Percentiles rank a stretch among this genome's conserved stretches.
Evolutionary conservation across 1,140 invertebrate species (phyloP).

Genomic region (Cardiocondyla obscurior): DNA sequence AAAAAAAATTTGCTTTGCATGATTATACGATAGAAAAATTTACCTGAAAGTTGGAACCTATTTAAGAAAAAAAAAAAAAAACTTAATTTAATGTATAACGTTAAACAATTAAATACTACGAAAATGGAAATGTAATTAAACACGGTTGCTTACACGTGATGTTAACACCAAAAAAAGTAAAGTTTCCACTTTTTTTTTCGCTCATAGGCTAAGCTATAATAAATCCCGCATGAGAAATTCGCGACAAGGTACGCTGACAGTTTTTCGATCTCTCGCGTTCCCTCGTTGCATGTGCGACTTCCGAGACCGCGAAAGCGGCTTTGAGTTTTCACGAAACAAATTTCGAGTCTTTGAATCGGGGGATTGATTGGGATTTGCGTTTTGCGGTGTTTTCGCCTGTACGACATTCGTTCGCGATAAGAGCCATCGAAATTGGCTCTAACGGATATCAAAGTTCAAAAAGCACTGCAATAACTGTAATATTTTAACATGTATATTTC

Average conservation of each 20-base stretch:
- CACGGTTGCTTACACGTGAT: background rate
- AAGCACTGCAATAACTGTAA: conserved; percentile 24
- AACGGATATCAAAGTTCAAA: conserved; percentile 31
- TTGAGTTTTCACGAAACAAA: conserved; percentile 62
- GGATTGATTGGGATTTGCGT: conserved; percentile 56
- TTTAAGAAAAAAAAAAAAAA: too few relatives aligned
- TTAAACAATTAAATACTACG: background rate
- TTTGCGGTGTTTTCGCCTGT: conserved; percentile 18
- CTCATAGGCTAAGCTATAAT: conserved; percentile 22
- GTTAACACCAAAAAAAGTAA: conserved; percentile 3
- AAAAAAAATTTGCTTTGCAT: too few relatives aligned
- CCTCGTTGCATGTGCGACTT: conserved; percentile 28
- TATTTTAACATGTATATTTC: background rate
- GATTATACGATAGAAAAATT: too few relatives aligned
- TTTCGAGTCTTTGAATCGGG: conserved; percentile 29
- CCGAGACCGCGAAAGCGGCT: conserved; percentile 33
- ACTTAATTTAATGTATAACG: background rate
- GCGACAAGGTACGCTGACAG: conserved; percentile 36
- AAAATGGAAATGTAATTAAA: background rate
- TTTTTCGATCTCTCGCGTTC: conserved; percentile 60
- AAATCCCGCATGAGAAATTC: conserved; percentile 43
- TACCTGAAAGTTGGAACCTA: background rate
- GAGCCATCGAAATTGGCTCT: conserved; percentile 37
- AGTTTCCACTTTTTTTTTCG: background rate
- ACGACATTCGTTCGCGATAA: conserved; percentile 44